phyloP scores from a whole-genome alignment of 1,140 invertebrate genomes.

The Musca vetustissima region DNA sequence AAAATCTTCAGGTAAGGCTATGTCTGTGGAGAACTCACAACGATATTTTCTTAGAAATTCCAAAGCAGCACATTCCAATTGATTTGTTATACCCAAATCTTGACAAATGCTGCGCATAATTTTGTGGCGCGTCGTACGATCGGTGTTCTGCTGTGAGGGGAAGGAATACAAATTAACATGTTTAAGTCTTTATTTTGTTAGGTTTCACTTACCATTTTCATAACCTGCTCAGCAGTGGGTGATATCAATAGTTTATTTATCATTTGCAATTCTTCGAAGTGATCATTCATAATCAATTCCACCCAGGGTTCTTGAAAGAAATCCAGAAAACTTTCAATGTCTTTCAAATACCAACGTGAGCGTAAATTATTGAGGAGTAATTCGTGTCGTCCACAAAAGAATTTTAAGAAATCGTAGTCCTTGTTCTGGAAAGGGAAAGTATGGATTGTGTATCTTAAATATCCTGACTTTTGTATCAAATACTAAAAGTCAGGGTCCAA shows the following conservation, averaged over 20 bases:
- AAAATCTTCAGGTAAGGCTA: constrained; percentile 46
- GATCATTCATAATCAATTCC: constrained; percentile 40
- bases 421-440: constrained; percentile 26
- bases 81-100: constrained; percentile 30
- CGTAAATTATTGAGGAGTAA: constrained; percentile 38
- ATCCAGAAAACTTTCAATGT: constrained; percentile 33
- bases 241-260: constrained; percentile 32
- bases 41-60: constrained; percentile 37
- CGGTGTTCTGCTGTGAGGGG: background rate
- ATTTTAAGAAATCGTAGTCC: constrained; percentile 37
- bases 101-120: constrained; percentile 1
- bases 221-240: constrained; percentile 17
- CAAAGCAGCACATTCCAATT: constrained; percentile 36
- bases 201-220: constrained; percentile 20
- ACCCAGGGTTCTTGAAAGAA: constrained; percentile 46
- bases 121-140: background rate
- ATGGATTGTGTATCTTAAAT: background rate
- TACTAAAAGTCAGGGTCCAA: too few species aligned
- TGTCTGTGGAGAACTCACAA: constrained; percentile 33
- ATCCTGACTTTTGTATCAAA: too few species aligned
- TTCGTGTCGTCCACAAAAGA: constrained; percentile 45
- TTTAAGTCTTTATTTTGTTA: background rate
- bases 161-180: background rate
- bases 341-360: constrained; percentile 21
- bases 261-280: constrained; percentile 33